A percentile compares a stretch with the other conserved stretches of the same genome.
These are phyloP conservation scores for Ceryle rudis DNA, from an alignment of 2,797 vertebrate genomes.

Conservation along the genomic window DNA sequence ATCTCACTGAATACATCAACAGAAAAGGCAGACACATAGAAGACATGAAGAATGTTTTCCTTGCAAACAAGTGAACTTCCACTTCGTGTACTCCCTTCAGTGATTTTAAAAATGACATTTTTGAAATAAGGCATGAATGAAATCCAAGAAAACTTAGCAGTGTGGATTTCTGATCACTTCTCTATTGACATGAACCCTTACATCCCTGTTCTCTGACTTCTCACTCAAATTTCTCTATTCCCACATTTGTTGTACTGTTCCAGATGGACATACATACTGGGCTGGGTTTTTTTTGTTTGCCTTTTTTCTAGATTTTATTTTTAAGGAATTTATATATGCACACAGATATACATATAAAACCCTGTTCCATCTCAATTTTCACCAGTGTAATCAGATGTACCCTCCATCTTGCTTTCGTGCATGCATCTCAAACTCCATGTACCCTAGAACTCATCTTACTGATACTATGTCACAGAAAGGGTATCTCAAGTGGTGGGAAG, in stretches of 20 bases:
- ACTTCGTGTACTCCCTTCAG: not conserved
- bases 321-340: not conserved
- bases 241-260: not conserved
- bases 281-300: fast-evolving
- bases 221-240: not conserved
- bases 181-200: not conserved
- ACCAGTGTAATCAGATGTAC: not conserved
- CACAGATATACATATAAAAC: not conserved
- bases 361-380: not conserved
- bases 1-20: not conserved
- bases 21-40: not conserved
- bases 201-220: not conserved
- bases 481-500: not conserved
- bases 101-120: not conserved
- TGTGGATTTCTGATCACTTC: not conserved
- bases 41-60: not conserved
- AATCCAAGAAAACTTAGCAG: not conserved
- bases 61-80: not conserved
- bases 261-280: not conserved
- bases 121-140: not conserved
- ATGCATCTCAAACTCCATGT: not conserved
- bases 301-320: not conserved
- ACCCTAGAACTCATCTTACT: not conserved
- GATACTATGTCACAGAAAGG: not conserved
- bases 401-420: not conserved